phyloP scores from a whole-genome alignment of 2,113 vertebrate species.

The Peromyscus polionotus region DNA sequence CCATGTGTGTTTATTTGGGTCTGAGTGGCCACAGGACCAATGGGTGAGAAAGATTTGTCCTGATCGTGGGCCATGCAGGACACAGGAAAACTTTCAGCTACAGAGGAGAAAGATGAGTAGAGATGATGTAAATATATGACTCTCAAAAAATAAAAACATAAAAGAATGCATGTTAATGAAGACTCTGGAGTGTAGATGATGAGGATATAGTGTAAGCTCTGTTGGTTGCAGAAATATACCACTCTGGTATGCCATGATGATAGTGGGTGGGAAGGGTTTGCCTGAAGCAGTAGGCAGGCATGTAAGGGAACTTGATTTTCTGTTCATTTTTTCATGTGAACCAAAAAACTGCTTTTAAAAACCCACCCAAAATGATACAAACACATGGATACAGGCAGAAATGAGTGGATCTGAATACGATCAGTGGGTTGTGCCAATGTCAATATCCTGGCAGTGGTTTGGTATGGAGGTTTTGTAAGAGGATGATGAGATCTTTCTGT shows the following conservation, averaged over 20 bases:
- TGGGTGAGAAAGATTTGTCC: too few species aligned
- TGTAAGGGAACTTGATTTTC: not conserved
- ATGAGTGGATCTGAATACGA: not conserved
- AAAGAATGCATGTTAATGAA: not conserved
- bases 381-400: not conserved
- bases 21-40: too few species aligned
- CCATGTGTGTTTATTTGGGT: too few species aligned
- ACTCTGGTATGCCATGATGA: not conserved
- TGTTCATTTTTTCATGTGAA: not conserved
- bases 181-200: not conserved
- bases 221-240: not conserved
- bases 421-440: not conserved
- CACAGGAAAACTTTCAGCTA: too few species aligned
- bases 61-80: too few species aligned
- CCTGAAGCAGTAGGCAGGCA: not conserved
- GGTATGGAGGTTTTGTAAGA: not conserved
- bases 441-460: not conserved
- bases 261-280: not conserved
- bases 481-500: not conserved
- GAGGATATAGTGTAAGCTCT: not conserved
- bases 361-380: not conserved
- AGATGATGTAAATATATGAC: not conserved
- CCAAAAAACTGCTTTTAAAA: not conserved
- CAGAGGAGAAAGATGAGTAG: too few species aligned
- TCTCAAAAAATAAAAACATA: not conserved